phyloP scores from a whole-genome alignment of 2,797 vertebrate genomes.

The Crax fasciolata region DNA sequence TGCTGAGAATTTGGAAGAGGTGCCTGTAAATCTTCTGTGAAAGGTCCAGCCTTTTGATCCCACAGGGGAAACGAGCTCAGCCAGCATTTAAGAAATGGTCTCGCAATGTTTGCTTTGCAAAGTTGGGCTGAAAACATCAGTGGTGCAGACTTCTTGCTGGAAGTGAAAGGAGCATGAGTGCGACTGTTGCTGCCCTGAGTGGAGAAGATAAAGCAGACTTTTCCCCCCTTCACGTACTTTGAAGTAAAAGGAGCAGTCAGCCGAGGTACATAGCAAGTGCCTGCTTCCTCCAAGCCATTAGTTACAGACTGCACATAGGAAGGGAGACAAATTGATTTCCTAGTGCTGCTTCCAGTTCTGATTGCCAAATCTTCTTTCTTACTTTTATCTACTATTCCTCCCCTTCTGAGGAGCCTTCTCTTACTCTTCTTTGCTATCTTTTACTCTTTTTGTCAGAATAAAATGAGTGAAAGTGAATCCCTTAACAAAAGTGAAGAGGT shows the following conservation, averaged over 20 bases:
- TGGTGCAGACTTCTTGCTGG: background rate
- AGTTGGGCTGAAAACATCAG: background rate
- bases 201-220: constrained; percentile 5
- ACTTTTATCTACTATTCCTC: background rate
- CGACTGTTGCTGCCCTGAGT: background rate
- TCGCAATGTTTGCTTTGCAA: constrained; percentile 11
- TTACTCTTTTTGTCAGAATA: background rate
- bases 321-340: constrained; percentile 20
- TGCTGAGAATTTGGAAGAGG: constrained; percentile 12
- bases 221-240: background rate
- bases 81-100: background rate
- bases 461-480: background rate
- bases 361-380: background rate
- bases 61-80: constrained; percentile 19
- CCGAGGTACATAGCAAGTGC: background rate
- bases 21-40: background rate
- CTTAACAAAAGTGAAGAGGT: background rate
- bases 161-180: background rate
- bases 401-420: background rate
- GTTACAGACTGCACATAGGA: background rate
- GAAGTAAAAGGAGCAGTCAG: constrained; percentile 27
- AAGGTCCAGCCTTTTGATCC: constrained; percentile 32
- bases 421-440: background rate
- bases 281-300: constrained; percentile 29
- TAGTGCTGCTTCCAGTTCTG: background rate